Conservation (phyloP, 2,797 vertebrate species). For the Esox masquinongy region DNA sequence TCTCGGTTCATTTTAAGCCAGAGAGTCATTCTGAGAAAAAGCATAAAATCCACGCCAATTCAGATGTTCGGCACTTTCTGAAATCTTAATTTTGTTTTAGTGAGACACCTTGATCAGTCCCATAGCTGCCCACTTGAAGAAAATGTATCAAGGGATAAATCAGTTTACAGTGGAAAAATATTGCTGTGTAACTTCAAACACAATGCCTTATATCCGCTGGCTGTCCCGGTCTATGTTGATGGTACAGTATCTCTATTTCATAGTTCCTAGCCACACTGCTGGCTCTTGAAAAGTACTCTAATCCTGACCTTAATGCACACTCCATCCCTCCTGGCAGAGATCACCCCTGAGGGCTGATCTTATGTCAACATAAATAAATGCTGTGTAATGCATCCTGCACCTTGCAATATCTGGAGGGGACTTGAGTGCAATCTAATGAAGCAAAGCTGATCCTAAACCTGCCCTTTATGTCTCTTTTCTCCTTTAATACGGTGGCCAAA, state of each 20-base stretch:
- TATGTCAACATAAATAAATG: too few relatives aligned
- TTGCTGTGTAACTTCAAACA: not conserved
- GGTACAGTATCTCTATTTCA: not conserved
- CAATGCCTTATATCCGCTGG: not conserved
- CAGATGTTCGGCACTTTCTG: not conserved
- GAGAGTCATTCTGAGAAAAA: slow-evolving; percentile 19
- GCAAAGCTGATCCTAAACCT: not conserved
- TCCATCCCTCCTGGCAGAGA: not conserved
- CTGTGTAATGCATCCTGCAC: not conserved
- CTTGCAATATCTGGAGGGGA: not conserved
- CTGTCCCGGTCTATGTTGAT: not conserved
- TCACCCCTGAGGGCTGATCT: too few relatives aligned
- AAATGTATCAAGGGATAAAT: not conserved
- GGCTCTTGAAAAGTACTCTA: not conserved
- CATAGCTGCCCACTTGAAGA: not conserved
- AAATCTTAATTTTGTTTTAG: not conserved
- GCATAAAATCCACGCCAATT: not conserved
- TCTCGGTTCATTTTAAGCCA: slow-evolving; percentile 14
- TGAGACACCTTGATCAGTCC: not conserved
- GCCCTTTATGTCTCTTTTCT: not conserved
- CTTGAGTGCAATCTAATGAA: not conserved
- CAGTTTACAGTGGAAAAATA: not conserved
- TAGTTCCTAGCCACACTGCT: not conserved
- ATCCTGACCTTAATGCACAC: not conserved
- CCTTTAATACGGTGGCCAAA: not conserved